Base-by-base conservation (phyloP, 2,113 vertebrate species). In the Odontophorus gujanensis region DNA sequence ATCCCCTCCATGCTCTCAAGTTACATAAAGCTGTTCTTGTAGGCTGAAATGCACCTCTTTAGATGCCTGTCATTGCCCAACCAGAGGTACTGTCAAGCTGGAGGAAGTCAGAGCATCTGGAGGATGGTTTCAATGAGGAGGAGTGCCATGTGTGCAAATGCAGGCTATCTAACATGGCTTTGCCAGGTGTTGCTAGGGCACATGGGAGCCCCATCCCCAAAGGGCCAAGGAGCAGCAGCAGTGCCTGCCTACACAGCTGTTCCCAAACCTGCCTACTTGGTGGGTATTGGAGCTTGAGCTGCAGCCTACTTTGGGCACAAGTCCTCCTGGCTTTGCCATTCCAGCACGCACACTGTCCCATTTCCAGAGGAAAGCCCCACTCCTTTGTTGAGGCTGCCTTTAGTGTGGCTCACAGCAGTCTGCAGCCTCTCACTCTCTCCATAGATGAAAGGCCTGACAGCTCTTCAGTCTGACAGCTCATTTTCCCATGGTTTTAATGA, bases 401-500 rank as follows among this genome's bases (percentile, higher is more conserved):
- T 2, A 3, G n/a, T 0, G 0, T 34, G 38, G 21, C 50, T 91
- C 58, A 42, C 32, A 62, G 45, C 50, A 90, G 72, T 25, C 50
- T 71, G 38, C 34, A 82, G 36, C 25, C 43, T 66, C 43, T 0
- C 0, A 4, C 24, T 34, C 50, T 85, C 75, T 34, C 72, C 59
- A 85, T 9, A 51, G 53, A 83, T 0, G 3, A 88, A 83, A 25
- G 22, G 22, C 32, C 77, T 95, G 76, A 93, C 85, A 94, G 82
- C 50, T 83, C 34, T 75, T 93, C 80, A 19, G 61, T 43, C 88
- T 65, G 68, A 72, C 90, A 87, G 85, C 43, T 96, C 80, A 17
- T 96, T 93, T 34, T 93, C 75, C 59, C 38, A 61, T 16, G 61
- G 38, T 32, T 94, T 90, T 90, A 94, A 95, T 81, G 90, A 92